These are phyloP conservation scores for Augochlora pura DNA, from an alignment of 1,140 invertebrate species.

Conservation along the genomic window DNA sequence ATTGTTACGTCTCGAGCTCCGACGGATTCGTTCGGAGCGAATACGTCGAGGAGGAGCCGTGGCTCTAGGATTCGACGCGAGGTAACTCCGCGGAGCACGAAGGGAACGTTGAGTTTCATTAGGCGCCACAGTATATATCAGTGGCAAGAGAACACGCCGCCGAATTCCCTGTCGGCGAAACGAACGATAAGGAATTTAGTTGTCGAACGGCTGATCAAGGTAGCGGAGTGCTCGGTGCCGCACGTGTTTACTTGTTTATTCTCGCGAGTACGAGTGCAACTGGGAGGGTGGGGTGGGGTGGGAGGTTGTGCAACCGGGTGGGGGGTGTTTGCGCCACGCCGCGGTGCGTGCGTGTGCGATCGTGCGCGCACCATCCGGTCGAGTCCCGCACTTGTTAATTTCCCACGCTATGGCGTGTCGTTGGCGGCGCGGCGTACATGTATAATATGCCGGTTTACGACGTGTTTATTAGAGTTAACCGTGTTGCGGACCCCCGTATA, in stretches of 20 bases:
- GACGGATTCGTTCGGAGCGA: no score
- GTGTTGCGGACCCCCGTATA: conserved; percentile 32
- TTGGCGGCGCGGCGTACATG: conserved; percentile 17
- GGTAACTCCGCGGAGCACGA: no score
- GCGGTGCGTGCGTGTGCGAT: no score
- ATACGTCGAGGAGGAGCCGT: no score
- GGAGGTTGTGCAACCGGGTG: neutral
- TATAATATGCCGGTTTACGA: conserved; percentile 62
- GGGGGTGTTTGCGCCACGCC: neutral
- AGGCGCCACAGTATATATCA: neutral
- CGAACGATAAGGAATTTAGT: conserved; percentile 37
- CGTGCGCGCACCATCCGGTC: neutral
- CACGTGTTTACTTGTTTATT: neutral
- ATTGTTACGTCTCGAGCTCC: no score
- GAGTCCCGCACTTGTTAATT: conserved; percentile 50
- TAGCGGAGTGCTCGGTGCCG: neutral
- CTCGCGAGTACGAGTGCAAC: no score
- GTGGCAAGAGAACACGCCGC: neutral
- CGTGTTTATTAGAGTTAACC: conserved; percentile 62
- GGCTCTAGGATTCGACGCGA: no score
- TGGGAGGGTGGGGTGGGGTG: no score
- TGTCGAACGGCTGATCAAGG: conserved; percentile 16
- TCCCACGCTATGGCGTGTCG: conserved; percentile 25
- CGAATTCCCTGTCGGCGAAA: neutral
- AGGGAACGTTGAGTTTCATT: no score